A percentile compares a stretch with the other conserved stretches of the same genome.
phyloP scores from a whole-genome alignment of 2,888 invertebrate species.

The Hypselothyrea guttata region DNA sequence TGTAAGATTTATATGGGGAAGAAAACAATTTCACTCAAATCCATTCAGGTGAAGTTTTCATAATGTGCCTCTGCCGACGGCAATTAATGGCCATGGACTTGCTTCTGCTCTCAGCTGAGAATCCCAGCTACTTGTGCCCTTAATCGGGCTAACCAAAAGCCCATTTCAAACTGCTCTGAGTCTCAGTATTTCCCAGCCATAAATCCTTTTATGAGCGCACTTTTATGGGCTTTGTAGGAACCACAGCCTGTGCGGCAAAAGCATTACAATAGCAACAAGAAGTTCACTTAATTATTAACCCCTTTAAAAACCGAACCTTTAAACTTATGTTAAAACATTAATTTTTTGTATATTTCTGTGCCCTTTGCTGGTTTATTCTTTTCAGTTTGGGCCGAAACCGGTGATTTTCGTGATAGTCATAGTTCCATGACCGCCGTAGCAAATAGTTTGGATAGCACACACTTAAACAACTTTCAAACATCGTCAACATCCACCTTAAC shows the following conservation, averaged over 20 bases:
- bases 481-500: constrained; percentile 85
- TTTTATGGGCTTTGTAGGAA: constrained; percentile 79
- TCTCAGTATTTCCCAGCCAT: constrained; percentile 54
- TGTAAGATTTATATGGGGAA: constrained; percentile 45
- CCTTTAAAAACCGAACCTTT: constrained; percentile 42
- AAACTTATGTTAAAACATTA: constrained; percentile 72
- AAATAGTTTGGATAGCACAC: constrained; percentile 86
- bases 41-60: constrained; percentile 28
- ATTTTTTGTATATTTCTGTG: constrained; percentile 69
- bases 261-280: neutral
- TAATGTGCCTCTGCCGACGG: constrained; percentile 17
- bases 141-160: constrained; percentile 72
- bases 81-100: constrained; percentile 54
- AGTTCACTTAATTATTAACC: neutral
- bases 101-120: constrained; percentile 8
- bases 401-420: constrained; percentile 93
- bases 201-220: constrained; percentile 81
- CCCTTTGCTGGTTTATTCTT: constrained; percentile 82
- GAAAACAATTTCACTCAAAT: neutral
- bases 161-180: constrained; percentile 54
- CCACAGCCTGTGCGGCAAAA: constrained; percentile 21
- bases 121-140: constrained; percentile 45
- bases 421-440: constrained; percentile 86
- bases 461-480: constrained; percentile 86
- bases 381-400: constrained; percentile 95